phyloP scores from a whole-genome alignment of 2,888 invertebrate genomes.

The Psylliodes chrysocephalus region DNA sequence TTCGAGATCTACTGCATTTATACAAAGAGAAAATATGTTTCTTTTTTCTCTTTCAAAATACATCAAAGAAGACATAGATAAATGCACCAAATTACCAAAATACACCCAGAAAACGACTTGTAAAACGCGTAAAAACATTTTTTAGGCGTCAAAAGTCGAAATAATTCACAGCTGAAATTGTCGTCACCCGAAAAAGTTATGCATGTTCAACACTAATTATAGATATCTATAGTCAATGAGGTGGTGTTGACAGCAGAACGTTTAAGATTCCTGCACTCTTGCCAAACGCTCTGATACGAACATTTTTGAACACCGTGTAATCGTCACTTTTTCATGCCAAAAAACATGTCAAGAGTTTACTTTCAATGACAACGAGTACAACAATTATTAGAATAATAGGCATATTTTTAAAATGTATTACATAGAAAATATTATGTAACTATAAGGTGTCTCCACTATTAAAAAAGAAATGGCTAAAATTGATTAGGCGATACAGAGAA shows the following conservation, averaged over 20 bases:
- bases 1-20: too few species aligned
- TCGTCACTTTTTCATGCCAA: conserved; percentile 30
- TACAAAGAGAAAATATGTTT: too few species aligned
- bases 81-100: background rate
- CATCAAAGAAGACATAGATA: too few species aligned
- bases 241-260: conserved; percentile 38
- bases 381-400: too few species aligned
- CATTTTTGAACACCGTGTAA: conserved; percentile 40
- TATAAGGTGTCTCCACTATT: too few species aligned
- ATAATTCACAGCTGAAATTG: conserved; percentile 16
- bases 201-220: conserved; percentile 34
- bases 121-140: background rate
- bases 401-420: too few species aligned
- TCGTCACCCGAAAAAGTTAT: conserved; percentile 25
- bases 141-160: background rate
- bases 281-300: conserved; percentile 40
- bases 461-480: too few species aligned
- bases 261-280: conserved; percentile 40
- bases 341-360: conserved; percentile 20
- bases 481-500: too few species aligned
- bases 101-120: background rate
- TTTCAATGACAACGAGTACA: conserved; percentile 5
- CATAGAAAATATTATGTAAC: too few species aligned
- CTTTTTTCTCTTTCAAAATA: too few species aligned
- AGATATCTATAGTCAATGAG: conserved; percentile 35